Conservation (phyloP, 2,113 vertebrate genomes). For the Silurus asotus region DNA sequence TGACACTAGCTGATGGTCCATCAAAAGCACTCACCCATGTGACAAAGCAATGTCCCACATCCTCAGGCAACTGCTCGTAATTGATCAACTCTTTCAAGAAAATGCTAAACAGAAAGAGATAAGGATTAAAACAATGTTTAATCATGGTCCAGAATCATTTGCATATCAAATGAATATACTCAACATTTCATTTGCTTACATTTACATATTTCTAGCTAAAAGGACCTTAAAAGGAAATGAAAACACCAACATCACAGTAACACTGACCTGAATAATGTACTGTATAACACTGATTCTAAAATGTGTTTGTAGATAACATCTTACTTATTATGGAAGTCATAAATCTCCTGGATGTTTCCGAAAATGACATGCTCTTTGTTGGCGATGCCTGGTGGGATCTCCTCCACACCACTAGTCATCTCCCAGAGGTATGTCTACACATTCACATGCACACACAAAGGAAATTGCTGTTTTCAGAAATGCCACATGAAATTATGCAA, state of each 20-base stretch:
- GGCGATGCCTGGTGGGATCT: conserved; percentile 88
- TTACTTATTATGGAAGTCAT: conserved; percentile 97
- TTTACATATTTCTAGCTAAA: conserved; percentile 13
- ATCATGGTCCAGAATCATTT: background rate
- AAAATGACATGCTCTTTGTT: conserved; percentile 95
- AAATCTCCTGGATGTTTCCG: conserved; percentile 98
- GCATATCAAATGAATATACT: conserved; percentile 10
- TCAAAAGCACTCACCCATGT: conserved; percentile 83
- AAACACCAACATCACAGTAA: background rate
- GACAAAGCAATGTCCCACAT: conserved; percentile 98
- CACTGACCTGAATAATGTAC: background rate
- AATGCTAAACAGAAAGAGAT: conserved; percentile 75
- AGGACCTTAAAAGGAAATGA: background rate
- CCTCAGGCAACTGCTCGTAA: conserved; percentile 96
- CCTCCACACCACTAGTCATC: conserved; percentile 94
- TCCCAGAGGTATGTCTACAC: conserved; percentile 95
- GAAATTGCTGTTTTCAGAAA: background rate
- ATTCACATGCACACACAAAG: conserved; percentile 21
- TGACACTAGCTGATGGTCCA: background rate
- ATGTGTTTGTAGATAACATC: conserved; percentile 42
- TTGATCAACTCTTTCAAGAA: conserved; percentile 98
- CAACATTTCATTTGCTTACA: background rate
- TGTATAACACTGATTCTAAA: background rate
- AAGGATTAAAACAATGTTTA: conserved; percentile 19
- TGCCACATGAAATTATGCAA: background rate